Evolutionary conservation across 1,140 invertebrate genomes (phyloP).

Genomic region (Lepidostoma basale): DNA sequence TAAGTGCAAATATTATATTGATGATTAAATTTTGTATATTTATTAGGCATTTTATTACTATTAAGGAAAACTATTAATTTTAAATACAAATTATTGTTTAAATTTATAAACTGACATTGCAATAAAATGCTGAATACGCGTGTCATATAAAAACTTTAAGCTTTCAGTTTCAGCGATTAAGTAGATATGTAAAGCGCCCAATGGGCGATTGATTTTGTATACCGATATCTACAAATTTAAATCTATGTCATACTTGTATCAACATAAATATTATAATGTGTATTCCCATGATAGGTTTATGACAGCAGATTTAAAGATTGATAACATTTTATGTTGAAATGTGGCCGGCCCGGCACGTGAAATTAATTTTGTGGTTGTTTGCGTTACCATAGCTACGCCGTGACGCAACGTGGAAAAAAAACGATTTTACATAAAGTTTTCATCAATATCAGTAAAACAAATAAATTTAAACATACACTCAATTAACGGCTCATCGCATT

Average conservation of each 20-base stretch:
- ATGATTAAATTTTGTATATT: too few relatives aligned
- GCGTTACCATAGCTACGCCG: slow-evolving; percentile 22
- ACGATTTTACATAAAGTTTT: slow-evolving; percentile 22
- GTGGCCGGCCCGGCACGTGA: slow-evolving; percentile 1
- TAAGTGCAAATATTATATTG: too few relatives aligned
- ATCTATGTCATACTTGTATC: neutral
- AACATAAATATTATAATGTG: neutral
- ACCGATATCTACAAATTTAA: neutral
- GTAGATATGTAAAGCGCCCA: neutral
- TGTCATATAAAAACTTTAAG: neutral
- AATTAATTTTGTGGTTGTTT: slow-evolving; percentile 30
- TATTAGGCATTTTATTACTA: too few relatives aligned
- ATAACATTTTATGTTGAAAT: slow-evolving; percentile 12
- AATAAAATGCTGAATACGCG: neutral
- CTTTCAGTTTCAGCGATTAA: neutral
- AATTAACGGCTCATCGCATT: neutral
- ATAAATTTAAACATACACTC: neutral
- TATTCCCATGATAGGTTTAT: slow-evolving; percentile 2
- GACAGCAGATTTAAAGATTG: slow-evolving; percentile 1
- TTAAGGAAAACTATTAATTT: too few relatives aligned
- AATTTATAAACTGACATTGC: too few relatives aligned
- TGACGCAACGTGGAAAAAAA: slow-evolving; percentile 29
- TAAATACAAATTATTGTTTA: too few relatives aligned
- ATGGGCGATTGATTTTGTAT: neutral
- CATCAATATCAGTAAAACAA: neutral